phyloP scores from a whole-genome alignment of 2,888 invertebrate species.

The Hypomecis atomaria region DNA sequence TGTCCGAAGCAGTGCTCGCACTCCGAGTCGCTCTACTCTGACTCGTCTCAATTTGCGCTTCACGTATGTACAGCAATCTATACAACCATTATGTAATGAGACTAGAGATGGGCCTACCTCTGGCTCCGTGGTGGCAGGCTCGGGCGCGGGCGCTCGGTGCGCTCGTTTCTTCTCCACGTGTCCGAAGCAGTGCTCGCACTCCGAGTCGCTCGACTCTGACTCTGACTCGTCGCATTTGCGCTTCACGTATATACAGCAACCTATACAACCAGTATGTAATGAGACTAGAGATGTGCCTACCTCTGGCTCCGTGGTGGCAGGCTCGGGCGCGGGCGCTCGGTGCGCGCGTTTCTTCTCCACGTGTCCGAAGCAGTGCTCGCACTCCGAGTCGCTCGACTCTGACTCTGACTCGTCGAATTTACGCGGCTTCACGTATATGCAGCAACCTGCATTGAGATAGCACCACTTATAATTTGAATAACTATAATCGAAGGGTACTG shows the following conservation, averaged over 20 bases:
- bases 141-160: slow-evolving; percentile 38
- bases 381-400: slow-evolving; percentile 92
- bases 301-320: slow-evolving; percentile 48
- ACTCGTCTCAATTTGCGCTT: slow-evolving; percentile 95
- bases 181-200: too few species aligned
- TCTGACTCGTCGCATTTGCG: too few species aligned
- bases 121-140: slow-evolving; percentile 42
- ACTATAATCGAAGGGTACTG: too few species aligned
- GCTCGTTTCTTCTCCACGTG: slow-evolving; percentile 88
- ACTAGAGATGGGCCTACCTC: too few species aligned
- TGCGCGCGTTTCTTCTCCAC: slow-evolving; percentile 86
- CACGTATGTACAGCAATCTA: slow-evolving; percentile 98
- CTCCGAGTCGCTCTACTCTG: slow-evolving; percentile 93
- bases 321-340: slow-evolving; percentile 32
- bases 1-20: slow-evolving; percentile 95
- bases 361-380: slow-evolving; percentile 94
- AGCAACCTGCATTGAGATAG: slow-evolving; percentile 88
- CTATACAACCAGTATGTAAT: too few species aligned
- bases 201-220: too few species aligned
- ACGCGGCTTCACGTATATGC: slow-evolving; percentile 96
- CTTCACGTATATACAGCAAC: too few species aligned
- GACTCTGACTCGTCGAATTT: slow-evolving; percentile 95
- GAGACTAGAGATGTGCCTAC: too few species aligned
- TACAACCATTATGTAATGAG: too few species aligned
- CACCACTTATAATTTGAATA: too few species aligned